Percentiles rank a stretch among this genome's conserved stretches.
Conservation (phyloP, 2,888 invertebrate species). For the Cataglyphis rosenhaueri region DNA sequence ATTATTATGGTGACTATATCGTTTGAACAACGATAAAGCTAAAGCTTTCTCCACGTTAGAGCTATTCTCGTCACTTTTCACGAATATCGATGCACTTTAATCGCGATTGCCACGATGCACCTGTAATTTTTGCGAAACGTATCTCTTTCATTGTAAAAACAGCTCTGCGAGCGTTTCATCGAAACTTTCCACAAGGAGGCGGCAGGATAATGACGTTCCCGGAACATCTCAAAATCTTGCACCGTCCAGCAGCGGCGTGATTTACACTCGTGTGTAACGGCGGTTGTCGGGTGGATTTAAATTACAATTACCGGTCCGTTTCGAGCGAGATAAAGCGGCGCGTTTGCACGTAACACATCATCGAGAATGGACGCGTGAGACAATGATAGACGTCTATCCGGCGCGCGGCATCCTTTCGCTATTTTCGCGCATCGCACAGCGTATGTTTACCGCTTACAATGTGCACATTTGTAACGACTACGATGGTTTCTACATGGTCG, state of each 20-base stretch:
- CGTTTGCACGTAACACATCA: conserved; percentile 68
- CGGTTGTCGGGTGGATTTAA: conserved; percentile 35
- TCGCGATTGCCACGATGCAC: background rate
- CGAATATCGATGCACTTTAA: background rate
- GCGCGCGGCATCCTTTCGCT: conserved; percentile 12
- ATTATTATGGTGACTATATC: background rate
- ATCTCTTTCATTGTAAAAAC: background rate
- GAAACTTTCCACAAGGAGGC: conserved; percentile 19
- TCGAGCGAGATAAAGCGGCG: conserved; percentile 58
- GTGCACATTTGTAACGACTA: conserved; percentile 40
- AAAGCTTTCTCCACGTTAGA: background rate
- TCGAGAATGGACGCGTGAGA: conserved; percentile 53
- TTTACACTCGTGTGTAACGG: conserved; percentile 36
- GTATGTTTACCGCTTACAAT: conserved; percentile 40
- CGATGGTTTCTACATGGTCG: conserved; percentile 26
- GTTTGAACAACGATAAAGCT: background rate
- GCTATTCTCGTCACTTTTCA: background rate
- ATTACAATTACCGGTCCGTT: conserved; percentile 62
- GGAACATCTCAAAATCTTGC: conserved; percentile 31
- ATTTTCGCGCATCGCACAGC: conserved; percentile 17
- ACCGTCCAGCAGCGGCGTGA: conserved; percentile 12
- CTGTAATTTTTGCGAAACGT: conserved; percentile 16
- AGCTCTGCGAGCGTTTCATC: conserved; percentile 4
- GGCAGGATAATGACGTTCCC: conserved; percentile 40
- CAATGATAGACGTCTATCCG: conserved; percentile 43